Evolutionary conservation across 2,888 invertebrate genomes (phyloP), one percentile per base, ranked within the genome.

Genomic region (Mythimna loreyi): DNA sequence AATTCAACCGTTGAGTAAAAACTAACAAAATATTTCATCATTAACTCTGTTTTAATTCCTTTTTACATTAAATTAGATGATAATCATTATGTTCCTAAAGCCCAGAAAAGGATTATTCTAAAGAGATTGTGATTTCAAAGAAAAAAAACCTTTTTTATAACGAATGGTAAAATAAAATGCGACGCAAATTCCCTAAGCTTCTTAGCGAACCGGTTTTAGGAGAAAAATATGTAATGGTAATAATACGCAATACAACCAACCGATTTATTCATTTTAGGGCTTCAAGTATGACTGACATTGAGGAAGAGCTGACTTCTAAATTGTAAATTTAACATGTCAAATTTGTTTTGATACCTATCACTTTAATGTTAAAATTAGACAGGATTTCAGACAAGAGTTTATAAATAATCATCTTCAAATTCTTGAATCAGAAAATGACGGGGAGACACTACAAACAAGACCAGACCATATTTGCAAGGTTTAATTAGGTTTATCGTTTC

Each of bases 101-200:
- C 28, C 4, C 19, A n/a, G n/a, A 59, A 59, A 19, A 53, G 3
- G 11, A 36, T 53, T 30, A 40, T 9, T 40, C n/a, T 6, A 21
- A 3, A 23, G 0, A 71, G 11, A 47, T 58, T 33, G 9, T 43
- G 8, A 59, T 59, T 53, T 50, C 19, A 2, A 11, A 52, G 45
- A 11, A 52, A 28, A 40, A 52, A 47, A 36, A 33, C 33, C 16
- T 5, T 36, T 28, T 60, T 21, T 6, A 30, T 36, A 50, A 21
- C 23, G 23, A 63, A 59, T 50, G 40, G 7, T 57, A 25, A 60
- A 55, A 67, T 56, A 5, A 59, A 65, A 68, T 43, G 13, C n/a
- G 60, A 57, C 45, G 19, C 49, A 63, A 67, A 75, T 58, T 55
- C 49, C 43, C 4, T 53, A 70, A 62, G 64, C 49, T 56, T 16